Base-by-base conservation (phyloP, 2,888 invertebrate species). In the Coleophora flavipennella region DNA sequence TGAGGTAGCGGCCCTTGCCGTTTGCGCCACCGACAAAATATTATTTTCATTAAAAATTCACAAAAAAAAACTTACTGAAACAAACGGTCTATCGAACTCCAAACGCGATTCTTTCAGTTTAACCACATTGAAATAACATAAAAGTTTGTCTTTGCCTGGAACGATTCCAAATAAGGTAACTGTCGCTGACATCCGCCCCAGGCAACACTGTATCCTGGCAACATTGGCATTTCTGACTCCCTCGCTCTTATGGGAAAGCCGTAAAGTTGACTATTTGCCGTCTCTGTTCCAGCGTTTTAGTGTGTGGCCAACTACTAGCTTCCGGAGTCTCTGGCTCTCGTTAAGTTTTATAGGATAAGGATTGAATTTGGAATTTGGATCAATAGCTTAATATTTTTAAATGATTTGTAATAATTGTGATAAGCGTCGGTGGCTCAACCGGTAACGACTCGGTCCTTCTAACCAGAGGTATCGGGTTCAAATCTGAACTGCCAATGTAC, bases 141-240 rank as follows among this genome's bases (percentile, higher is more conserved):
- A 79, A 81, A 83, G 73, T 81, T 79, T 63, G 62, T 59, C 66
- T 59, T 51, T 59, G 63, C 55, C 74, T 84, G 81, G 83, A 78
- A 62, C 63, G 59, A 62, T 57, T 79, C 83, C 83, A 83, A 84
- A 83, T 80, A 81, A 78, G 80, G 80, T 70, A 74, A 75, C 69
- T 77, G 79, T 69, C 67, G 73, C 66, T 72, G 71, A 76, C 79
- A 77, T 74, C 70, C 74, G 72, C 68, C 59, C 57, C 59, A 58
- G 68, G 68, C 59, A 61, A 65, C 67, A 61, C 53, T 59, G 59
- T 59, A 59, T 50, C 52, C 48, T 46, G 46, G 41, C 62, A 55
- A 57, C 52, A 40, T 57, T 46, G 51, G 50, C 55, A 47, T 45
- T 50, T 53, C 57, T 51, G 49, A 29, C 42, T 39, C 36, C 32